A percentile compares a stretch with the other conserved stretches of the same genome.
Conservation (phyloP, 2,797 vertebrate genomes). For the Percopsis omiscomaycus region DNA sequence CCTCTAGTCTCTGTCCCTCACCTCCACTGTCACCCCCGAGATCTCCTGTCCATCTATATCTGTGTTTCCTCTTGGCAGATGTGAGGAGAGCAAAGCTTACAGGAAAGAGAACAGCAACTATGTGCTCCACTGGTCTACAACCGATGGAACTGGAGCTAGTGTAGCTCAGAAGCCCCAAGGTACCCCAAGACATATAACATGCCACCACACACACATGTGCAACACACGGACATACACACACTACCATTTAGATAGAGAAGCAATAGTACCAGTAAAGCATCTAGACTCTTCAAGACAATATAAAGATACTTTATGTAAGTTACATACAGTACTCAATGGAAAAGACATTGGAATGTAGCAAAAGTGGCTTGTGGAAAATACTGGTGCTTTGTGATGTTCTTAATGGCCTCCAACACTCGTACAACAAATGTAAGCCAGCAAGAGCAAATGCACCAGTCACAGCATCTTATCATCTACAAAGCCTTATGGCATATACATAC, state of each 20-base stretch:
- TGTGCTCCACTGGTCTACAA: conserved; percentile 76
- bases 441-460: too few relatives aligned
- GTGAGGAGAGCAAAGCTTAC: conserved; percentile 46
- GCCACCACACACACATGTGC: conserved; percentile 31
- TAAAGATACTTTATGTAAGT: too few relatives aligned
- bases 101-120: conserved; percentile 73
- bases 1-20: conserved; percentile 29
- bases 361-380: background rate
- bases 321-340: background rate
- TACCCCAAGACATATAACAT: conserved; percentile 42
- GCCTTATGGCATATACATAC: background rate
- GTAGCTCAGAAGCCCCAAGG: conserved; percentile 58
- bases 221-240: conserved; percentile 8
- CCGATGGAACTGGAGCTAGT: conserved; percentile 61
- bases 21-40: conserved; percentile 3
- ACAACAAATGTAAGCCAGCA: too few relatives aligned
- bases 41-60: conserved; percentile 26
- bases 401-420: too few relatives aligned
- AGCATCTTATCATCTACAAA: too few relatives aligned
- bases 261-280: background rate
- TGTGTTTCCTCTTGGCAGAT: conserved; percentile 21
- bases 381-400: too few relatives aligned
- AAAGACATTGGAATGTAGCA: background rate
- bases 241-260: background rate
- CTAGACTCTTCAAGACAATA: too few relatives aligned